These are phyloP conservation scores for Labeo calbasu DNA, from an alignment of 2,797 vertebrate species.

Conservation along the genomic window DNA sequence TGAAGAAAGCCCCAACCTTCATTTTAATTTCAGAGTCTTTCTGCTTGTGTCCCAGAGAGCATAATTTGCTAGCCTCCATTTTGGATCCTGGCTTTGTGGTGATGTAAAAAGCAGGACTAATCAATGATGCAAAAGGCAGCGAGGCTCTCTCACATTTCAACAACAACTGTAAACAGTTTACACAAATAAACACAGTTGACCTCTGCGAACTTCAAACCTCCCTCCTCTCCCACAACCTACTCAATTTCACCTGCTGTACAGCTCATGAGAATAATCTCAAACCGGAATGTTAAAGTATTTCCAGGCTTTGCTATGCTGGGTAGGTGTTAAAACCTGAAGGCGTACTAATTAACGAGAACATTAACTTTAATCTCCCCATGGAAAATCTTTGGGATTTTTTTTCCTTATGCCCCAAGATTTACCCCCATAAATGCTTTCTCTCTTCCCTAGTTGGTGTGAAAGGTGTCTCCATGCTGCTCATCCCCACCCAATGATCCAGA, in stretches of 20 bases:
- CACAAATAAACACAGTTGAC: conserved; percentile 31
- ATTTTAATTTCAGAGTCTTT: conserved; percentile 52
- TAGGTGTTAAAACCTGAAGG: conserved; percentile 37
- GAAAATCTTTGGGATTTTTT: neutral
- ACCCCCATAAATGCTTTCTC: conserved; percentile 63
- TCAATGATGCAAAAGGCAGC: conserved; percentile 42
- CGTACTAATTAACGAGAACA: conserved; percentile 36
- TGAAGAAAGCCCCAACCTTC: conserved; percentile 60
- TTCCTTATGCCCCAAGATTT: conserved; percentile 63
- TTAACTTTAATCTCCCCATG: conserved; percentile 27
- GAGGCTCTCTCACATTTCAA: conserved; percentile 28
- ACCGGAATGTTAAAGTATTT: conserved; percentile 14
- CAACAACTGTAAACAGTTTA: conserved; percentile 24
- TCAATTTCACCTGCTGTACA: neutral
- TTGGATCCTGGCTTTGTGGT: conserved; percentile 25
- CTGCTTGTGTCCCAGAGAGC: conserved; percentile 54
- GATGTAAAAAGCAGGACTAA: conserved; percentile 43
- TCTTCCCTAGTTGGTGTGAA: neutral
- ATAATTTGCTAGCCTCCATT: conserved; percentile 57
- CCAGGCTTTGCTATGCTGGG: conserved; percentile 17
- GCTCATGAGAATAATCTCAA: conserved; percentile 37
- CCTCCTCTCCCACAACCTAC: neutral
- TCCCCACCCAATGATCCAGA: conserved; percentile 15
- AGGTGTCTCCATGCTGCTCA: neutral
- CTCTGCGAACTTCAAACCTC: conserved; percentile 40